Evolutionary conservation across 2,888 invertebrate genomes (phyloP).

Genomic region (Folsomia candida): DNA sequence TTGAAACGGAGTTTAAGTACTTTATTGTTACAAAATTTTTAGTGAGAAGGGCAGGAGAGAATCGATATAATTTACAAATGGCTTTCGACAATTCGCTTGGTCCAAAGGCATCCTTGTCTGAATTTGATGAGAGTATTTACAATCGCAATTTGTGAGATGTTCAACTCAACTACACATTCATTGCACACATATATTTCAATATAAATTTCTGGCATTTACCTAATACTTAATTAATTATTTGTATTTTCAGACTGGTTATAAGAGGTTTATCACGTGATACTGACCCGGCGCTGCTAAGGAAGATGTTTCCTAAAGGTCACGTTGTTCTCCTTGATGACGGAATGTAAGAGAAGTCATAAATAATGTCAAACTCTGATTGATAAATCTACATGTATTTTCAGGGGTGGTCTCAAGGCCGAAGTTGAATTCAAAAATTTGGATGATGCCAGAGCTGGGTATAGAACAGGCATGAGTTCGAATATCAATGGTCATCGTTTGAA

Average conservation of each 20-base stretch:
- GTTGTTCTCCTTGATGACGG: not conserved
- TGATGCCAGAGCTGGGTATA: not conserved
- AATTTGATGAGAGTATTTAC: not conserved
- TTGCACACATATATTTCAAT: no score
- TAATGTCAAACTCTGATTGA: not conserved
- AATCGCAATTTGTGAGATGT: not conserved
- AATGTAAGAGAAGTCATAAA: not conserved
- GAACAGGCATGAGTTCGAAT: not conserved
- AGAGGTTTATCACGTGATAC: no score
- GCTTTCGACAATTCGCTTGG: not conserved
- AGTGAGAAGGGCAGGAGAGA: not conserved
- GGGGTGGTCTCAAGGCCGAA: not conserved
- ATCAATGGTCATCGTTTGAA: not conserved
- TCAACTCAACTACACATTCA: not conserved
- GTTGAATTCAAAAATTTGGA: not conserved
- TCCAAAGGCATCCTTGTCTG: not conserved
- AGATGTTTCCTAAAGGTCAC: not conserved
- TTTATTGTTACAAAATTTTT: no score
- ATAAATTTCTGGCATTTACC: no score
- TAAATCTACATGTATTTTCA: no score
- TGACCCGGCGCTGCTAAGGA: no score
- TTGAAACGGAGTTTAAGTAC: no score
- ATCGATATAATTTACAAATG: not conserved
- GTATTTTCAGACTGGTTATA: no score
- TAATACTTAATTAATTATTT: no score